Evolutionary conservation across 1,140 invertebrate genomes (phyloP), one percentile per base, ranked within the genome.

Genomic region (Euura lappo): DNA sequence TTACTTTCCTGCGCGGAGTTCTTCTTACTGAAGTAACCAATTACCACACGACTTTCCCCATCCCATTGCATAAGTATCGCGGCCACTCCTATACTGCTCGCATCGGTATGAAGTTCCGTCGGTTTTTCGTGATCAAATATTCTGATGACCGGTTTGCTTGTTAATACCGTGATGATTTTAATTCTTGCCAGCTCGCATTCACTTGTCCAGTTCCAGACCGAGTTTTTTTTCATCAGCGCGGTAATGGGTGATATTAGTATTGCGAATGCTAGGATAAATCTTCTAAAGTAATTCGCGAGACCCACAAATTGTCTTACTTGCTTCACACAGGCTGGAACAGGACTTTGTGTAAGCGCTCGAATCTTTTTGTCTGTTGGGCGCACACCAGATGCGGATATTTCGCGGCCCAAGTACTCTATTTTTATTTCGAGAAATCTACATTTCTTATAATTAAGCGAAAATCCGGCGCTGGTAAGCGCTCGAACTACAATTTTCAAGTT

Each of bases 231-330:
- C 11, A 71, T 43, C 45, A 75, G 44, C 43, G 28, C 44, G 13
- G 44, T 47, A 47, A 75, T 44, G 3, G 28, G 10, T 72, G 44
- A 13, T 70, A 68, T 28, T 11, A 75, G 74, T 44, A 72, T 72
- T 0, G 81, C 65, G 69, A 79, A 85, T 6, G 77, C 68, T n/a
- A 65, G 46, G 43, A 85, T 77, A 64, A 79, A 85, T 43, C 75
- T 67, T 66, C 79, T 51, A 68, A 81, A 84, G 69, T 79, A 84
- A 2, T 75, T 74, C 2, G 72, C 47, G 2, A 86, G 67, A 4
- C 82, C 83, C 7, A 85, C 44, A 74, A 84, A 83, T 51, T 73
- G 70, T 71, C 77, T 72, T 5, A 85, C 67, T 51, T 82, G 46
- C 10, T 78, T 74, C 0, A 70, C 46, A 47, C 74, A 81, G 60